phyloP scores from a whole-genome alignment of 2,113 vertebrate genomes.

The Zosterops hypoxanthus region DNA sequence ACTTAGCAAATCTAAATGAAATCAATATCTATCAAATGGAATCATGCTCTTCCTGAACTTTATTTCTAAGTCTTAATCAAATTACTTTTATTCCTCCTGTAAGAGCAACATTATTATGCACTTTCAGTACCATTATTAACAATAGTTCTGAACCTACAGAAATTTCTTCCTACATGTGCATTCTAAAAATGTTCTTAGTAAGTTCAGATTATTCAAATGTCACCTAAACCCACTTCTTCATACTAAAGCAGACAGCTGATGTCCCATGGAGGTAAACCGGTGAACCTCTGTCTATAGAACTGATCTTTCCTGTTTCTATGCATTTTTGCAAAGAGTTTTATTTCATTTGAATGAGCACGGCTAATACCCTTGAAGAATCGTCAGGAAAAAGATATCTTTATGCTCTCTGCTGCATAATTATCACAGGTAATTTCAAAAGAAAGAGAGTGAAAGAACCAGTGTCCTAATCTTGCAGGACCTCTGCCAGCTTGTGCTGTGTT shows the following conservation, averaged over 20 bases:
- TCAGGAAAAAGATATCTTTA: neutral
- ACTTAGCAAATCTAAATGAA: slow-evolving; percentile 65
- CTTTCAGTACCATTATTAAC: slow-evolving; percentile 28
- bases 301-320: neutral
- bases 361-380: neutral
- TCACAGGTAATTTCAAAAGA: neutral
- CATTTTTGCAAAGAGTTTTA: neutral
- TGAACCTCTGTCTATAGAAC: neutral
- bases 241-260: neutral
- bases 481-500: neutral
- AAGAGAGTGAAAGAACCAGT: neutral
- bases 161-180: neutral
- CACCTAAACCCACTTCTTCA: neutral
- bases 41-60: slow-evolving; percentile 29
- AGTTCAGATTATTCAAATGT: neutral
- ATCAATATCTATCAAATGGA: slow-evolving; percentile 66
- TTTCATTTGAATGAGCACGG: neutral
- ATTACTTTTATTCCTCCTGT: slow-evolving; percentile 50
- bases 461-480: neutral
- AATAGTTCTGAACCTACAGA: slow-evolving; percentile 3
- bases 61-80: slow-evolving; percentile 54
- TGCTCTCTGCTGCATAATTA: neutral
- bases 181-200: slow-evolving; percentile 10
- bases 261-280: neutral
- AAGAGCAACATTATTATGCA: slow-evolving; percentile 2